Percentiles rank a stretch among this genome's conserved stretches.
These are phyloP conservation scores for Molorchus minor DNA, from an alignment of 2,888 invertebrate species.

Conservation along the genomic window DNA sequence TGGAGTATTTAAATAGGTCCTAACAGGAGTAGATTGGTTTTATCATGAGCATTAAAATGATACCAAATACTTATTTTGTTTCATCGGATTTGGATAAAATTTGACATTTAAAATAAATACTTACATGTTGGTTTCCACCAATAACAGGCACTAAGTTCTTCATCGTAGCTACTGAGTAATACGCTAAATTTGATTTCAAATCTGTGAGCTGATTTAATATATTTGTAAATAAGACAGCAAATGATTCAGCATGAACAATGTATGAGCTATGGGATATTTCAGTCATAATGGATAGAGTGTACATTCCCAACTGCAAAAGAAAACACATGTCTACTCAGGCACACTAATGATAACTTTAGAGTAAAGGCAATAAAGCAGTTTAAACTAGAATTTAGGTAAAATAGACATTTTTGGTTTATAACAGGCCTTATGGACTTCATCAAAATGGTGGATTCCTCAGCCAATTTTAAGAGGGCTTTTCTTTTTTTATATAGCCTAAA, in stretches of 20 bases:
- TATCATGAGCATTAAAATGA: too few species aligned
- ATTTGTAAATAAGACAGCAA: slow-evolving; percentile 66
- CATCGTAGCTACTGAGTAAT: slow-evolving; percentile 72
- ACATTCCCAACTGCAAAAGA: slow-evolving; percentile 69
- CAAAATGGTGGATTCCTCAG: too few species aligned
- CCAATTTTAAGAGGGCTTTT: too few species aligned
- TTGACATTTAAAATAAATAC: slow-evolving; percentile 11
- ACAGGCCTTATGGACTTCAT: too few species aligned
- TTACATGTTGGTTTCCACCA: slow-evolving; percentile 70
- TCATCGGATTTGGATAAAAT: background rate
- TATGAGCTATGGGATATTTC: slow-evolving; percentile 76
- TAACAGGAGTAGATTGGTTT: too few species aligned
- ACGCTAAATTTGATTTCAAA: slow-evolving; percentile 64
- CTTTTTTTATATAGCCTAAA: too few species aligned
- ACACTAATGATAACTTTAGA: too few species aligned
- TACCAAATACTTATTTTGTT: background rate
- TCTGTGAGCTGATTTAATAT: slow-evolving; percentile 64
- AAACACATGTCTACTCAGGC: too few species aligned
- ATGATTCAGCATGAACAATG: slow-evolving; percentile 70
- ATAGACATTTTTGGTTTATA: too few species aligned
- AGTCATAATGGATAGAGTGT: slow-evolving; percentile 74
- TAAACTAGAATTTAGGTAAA: too few species aligned
- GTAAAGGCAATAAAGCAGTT: too few species aligned
- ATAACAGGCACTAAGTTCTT: slow-evolving; percentile 72
- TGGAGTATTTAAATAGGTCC: too few species aligned